phyloP scores from a whole-genome alignment of 2,797 vertebrate genomes.

The Artibeus lituratus region DNA sequence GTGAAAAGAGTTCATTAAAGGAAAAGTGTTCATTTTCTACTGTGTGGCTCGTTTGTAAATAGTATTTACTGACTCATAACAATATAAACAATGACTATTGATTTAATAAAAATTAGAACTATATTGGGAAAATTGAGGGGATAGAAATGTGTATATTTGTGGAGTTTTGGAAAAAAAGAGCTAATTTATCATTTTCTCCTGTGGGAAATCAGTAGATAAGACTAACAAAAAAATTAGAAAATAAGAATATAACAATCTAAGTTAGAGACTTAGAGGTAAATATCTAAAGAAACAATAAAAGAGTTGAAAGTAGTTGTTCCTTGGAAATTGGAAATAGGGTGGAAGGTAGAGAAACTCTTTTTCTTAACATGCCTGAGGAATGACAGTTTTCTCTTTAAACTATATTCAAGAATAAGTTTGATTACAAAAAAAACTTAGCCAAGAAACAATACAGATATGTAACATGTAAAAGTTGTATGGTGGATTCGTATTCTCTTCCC shows the following conservation, averaged over 20 bases:
- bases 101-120: neutral
- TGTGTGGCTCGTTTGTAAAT: neutral
- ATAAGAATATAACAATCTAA: neutral
- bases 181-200: conserved; percentile 2
- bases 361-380: neutral
- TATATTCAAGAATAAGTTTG: neutral
- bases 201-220: neutral
- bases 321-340: neutral
- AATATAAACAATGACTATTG: neutral
- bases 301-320: neutral
- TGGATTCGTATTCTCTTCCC: neutral
- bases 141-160: neutral
- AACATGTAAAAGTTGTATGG: neutral
- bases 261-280: neutral
- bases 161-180: neutral
- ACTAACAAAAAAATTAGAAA: neutral
- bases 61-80: neutral
- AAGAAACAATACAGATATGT: neutral
- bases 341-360: neutral
- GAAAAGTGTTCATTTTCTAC: neutral
- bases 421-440: neutral
- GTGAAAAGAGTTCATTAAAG: neutral
- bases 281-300: neutral
- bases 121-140: neutral
- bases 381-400: neutral